phyloP scores from a whole-genome alignment of 2,113 vertebrate species.

The Solenodon paradoxus region DNA sequence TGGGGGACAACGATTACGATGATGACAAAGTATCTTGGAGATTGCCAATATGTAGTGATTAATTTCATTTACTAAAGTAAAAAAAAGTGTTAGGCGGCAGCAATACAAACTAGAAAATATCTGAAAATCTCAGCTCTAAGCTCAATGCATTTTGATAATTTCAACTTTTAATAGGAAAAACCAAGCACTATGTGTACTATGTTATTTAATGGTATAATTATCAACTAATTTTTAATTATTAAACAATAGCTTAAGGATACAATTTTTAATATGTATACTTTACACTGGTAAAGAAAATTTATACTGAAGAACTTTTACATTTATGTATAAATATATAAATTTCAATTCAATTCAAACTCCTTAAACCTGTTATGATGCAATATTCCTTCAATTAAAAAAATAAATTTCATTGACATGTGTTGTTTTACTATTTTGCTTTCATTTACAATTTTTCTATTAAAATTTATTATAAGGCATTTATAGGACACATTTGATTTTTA shows the following conservation, averaged over 20 bases:
- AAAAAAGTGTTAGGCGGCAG: constrained; percentile 1
- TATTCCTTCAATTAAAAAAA: too few species aligned
- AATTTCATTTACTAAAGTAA: constrained; percentile 5
- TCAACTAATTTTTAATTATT: neutral
- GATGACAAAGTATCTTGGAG: neutral
- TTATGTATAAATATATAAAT: neutral
- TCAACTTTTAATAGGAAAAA: constrained; percentile 24
- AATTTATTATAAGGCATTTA: neutral
- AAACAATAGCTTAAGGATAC: neutral
- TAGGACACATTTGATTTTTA: neutral
- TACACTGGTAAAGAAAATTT: neutral
- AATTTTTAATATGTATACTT: neutral
- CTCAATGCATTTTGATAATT: neutral
- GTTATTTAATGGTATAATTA: neutral
- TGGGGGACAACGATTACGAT: neutral
- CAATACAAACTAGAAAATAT: neutral
- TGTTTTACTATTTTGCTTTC: constrained; percentile 18
- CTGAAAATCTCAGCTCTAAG: neutral
- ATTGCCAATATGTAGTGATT: neutral
- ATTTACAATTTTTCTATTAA: constrained; percentile 16
- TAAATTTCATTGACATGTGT: neutral
- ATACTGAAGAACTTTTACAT: neutral
- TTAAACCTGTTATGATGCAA: too few species aligned
- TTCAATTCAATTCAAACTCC: too few species aligned
- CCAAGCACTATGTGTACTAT: neutral